Percentiles rank a stretch among this genome's conserved stretches.
phyloP scores from a whole-genome alignment of 2,797 vertebrate genomes.

The Picus viridis region DNA sequence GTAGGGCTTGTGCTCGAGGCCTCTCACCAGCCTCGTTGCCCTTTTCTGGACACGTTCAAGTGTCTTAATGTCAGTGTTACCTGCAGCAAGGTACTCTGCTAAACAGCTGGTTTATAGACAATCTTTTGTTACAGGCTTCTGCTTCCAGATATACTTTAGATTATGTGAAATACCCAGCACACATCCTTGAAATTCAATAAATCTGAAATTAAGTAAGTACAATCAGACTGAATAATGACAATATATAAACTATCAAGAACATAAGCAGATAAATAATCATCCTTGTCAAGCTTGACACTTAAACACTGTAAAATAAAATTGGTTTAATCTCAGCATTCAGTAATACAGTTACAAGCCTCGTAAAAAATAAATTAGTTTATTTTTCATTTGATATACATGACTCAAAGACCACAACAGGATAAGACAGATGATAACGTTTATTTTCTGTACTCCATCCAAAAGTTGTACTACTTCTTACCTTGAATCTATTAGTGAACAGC shows the following conservation, averaged over 20 bases:
- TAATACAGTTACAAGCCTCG: background rate
- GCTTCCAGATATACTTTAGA: background rate
- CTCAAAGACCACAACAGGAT: background rate
- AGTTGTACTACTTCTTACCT: conserved; percentile 83
- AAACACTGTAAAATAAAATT: background rate
- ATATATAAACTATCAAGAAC: background rate
- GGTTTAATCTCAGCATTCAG: background rate
- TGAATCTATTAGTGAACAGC: conserved; percentile 98
- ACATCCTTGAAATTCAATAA: background rate
- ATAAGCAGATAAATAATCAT: background rate
- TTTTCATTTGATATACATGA: background rate
- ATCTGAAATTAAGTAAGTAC: background rate
- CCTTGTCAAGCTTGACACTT: background rate
- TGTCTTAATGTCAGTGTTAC: too few relatives aligned
- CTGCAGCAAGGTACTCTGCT: background rate
- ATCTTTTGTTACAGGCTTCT: background rate
- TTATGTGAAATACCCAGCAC: background rate
- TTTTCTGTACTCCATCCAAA: conserved; percentile 16
- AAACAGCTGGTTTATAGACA: background rate
- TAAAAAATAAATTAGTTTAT: background rate
- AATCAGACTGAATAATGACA: background rate
- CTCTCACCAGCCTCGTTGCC: too few relatives aligned
- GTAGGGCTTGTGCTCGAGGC: too few relatives aligned
- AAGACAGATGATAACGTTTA: background rate
- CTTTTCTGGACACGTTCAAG: too few relatives aligned